phyloP scores from a whole-genome alignment of 2,888 invertebrate species.

The Autographa gamma region DNA sequence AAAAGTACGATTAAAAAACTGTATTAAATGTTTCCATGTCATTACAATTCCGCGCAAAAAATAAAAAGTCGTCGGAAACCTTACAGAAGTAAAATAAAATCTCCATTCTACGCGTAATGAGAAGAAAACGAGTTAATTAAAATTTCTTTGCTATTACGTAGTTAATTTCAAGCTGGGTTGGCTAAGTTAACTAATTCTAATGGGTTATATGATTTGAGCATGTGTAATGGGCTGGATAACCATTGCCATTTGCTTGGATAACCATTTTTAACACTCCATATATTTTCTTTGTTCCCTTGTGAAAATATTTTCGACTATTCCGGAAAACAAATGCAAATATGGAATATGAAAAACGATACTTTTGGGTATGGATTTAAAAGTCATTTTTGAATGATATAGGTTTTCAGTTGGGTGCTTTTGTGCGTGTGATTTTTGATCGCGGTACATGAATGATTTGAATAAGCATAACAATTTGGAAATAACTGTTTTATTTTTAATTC shows the following conservation, averaged over 20 bases:
- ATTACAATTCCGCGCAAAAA: neutral
- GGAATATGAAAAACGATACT: too few species aligned
- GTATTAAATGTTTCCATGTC: too few species aligned
- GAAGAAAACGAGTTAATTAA: slow-evolving; percentile 13
- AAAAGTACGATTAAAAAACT: too few species aligned
- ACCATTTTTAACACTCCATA: slow-evolving; percentile 24
- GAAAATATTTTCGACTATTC: neutral
- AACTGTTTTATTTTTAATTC: too few species aligned
- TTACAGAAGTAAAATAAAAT: neutral
- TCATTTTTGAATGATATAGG: neutral
- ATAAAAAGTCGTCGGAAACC: neutral
- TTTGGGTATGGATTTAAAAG: neutral
- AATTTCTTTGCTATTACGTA: slow-evolving; percentile 13
- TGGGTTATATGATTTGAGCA: slow-evolving; percentile 35
- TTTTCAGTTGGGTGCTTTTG: too few species aligned
- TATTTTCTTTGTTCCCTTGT: slow-evolving; percentile 10
- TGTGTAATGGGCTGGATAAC: slow-evolving; percentile 40
- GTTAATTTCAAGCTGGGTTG: slow-evolving; percentile 19
- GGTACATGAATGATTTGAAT: too few species aligned
- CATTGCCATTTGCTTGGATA: slow-evolving; percentile 20
- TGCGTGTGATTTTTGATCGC: too few species aligned
- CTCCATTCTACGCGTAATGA: neutral
- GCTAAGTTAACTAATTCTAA: slow-evolving; percentile 31
- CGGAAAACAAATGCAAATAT: neutral
- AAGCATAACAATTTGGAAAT: too few species aligned